Conservation (phyloP, 1,140 invertebrate genomes). For the Micrasema minimum region DNA sequence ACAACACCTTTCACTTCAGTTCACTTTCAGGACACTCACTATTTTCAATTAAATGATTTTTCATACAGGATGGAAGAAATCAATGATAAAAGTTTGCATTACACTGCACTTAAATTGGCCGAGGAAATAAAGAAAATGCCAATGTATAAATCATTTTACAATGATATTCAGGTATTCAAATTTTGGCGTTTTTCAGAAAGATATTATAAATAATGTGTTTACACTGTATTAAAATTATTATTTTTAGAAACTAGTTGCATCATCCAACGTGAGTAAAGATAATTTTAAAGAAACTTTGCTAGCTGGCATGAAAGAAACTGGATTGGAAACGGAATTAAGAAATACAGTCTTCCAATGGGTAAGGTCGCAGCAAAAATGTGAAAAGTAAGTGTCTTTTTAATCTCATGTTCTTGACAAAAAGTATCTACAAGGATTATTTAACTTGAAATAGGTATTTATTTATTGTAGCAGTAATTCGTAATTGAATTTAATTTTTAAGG, state of each 20-base stretch:
- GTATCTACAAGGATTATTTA: constrained; percentile 7
- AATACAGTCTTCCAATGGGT: constrained; percentile 87
- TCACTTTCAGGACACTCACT: too few species aligned
- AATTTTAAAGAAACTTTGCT: constrained; percentile 82
- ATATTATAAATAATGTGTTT: too few species aligned
- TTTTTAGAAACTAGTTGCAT: constrained; percentile 77
- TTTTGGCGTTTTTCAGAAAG: too few species aligned
- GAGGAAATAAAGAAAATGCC: constrained; percentile 69
- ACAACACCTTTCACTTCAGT: too few species aligned
- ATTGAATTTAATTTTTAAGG: constrained; percentile 19
- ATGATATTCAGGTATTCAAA: constrained; percentile 67
- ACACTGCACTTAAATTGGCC: constrained; percentile 69
- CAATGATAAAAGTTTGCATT: constrained; percentile 68
- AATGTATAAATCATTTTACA: constrained; percentile 70
- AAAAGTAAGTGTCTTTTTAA: constrained; percentile 52
- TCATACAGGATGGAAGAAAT: constrained; percentile 63
- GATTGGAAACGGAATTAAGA: constrained; percentile 81
- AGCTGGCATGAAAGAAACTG: constrained; percentile 77
- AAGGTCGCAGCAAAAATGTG: constrained; percentile 68
- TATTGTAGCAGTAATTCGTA: neutral
- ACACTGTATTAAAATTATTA: constrained; percentile 44
- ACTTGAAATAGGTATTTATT: neutral
- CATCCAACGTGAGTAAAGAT: constrained; percentile 75
- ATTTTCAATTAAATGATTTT: too few species aligned
- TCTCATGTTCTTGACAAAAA: too few species aligned